These are phyloP conservation scores for Ptychoptera contaminata DNA, from an alignment of 2,888 invertebrate species.

Conservation along the genomic window DNA sequence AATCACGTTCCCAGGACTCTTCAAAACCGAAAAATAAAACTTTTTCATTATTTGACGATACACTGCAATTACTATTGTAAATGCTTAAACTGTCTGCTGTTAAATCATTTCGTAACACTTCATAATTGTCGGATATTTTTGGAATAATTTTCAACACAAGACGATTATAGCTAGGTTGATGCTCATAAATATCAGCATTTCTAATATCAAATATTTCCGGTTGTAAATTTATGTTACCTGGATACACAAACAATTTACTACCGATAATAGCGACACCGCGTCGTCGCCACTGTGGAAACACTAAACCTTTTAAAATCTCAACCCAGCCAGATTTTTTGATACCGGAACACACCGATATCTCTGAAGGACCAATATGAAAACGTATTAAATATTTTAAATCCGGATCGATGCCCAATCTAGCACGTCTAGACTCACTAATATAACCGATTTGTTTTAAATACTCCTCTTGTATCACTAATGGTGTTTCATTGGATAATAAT, in stretches of 20 bases:
- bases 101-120: conserved; percentile 5
- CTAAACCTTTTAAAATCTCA: conserved; percentile 46
- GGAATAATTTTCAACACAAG: conserved; percentile 32
- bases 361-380: conserved; percentile 43
- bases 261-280: conserved; percentile 43
- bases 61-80: conserved; percentile 12
- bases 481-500: conserved; percentile 37
- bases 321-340: conserved; percentile 32
- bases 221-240: conserved; percentile 19
- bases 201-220: conserved; percentile 16
- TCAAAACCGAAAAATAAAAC: conserved; percentile 46
- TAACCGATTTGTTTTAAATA: conserved; percentile 43
- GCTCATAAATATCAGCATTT: conserved; percentile 15
- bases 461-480: conserved; percentile 44
- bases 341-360: conserved; percentile 33
- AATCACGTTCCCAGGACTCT: conserved; percentile 46
- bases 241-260: conserved; percentile 42
- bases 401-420: conserved; percentile 47
- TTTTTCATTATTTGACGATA: conserved; percentile 30
- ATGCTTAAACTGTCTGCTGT: conserved; percentile 18
- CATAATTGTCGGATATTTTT: conserved; percentile 11
- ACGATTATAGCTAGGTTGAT: conserved; percentile 20
- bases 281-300: conserved; percentile 51
- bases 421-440: conserved; percentile 39
- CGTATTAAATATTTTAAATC: conserved; percentile 43